Conservation (phyloP, 2,888 invertebrate species). For the Clitarchus hookeri region DNA sequence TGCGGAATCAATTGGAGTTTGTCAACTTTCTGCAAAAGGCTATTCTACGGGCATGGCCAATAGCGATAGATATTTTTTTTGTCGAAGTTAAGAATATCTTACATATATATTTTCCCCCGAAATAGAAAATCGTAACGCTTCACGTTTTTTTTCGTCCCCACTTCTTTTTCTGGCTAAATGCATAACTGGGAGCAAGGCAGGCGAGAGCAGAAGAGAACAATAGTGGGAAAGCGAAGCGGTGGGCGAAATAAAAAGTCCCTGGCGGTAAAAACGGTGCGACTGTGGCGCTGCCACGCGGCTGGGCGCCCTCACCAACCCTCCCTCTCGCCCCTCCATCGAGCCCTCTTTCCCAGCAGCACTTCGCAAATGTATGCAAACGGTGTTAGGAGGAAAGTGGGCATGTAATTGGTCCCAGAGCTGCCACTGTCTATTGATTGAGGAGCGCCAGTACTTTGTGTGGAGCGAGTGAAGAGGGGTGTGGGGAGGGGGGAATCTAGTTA, state of each 20-base stretch:
- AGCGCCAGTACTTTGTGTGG: slow-evolving; percentile 18
- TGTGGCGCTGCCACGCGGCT: neutral
- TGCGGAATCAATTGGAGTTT: neutral
- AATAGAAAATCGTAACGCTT: neutral
- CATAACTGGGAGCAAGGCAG: neutral
- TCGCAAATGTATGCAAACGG: slow-evolving; percentile 59
- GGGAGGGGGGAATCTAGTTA: slow-evolving; percentile 43
- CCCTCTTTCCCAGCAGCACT: slow-evolving; percentile 45
- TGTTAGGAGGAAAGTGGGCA: slow-evolving; percentile 60
- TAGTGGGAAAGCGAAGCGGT: neutral
- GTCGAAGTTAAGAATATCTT: neutral
- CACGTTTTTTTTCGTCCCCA: neutral
- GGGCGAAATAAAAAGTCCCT: slow-evolving; percentile 14
- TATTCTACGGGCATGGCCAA: neutral
- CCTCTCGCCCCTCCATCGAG: neutral
- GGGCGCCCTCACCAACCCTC: neutral
- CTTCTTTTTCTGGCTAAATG: neutral
- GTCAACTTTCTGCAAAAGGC: neutral
- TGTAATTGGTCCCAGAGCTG: slow-evolving; percentile 57
- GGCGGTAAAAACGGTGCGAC: slow-evolving; percentile 10
- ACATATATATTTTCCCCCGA: neutral
- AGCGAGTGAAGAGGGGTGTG: slow-evolving; percentile 38
- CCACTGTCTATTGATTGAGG: slow-evolving; percentile 57
- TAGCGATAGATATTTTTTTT: neutral
- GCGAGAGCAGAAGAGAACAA: neutral